Conservation (phyloP, 2,113 vertebrate genomes). For the Tragelaphus scriptus region DNA sequence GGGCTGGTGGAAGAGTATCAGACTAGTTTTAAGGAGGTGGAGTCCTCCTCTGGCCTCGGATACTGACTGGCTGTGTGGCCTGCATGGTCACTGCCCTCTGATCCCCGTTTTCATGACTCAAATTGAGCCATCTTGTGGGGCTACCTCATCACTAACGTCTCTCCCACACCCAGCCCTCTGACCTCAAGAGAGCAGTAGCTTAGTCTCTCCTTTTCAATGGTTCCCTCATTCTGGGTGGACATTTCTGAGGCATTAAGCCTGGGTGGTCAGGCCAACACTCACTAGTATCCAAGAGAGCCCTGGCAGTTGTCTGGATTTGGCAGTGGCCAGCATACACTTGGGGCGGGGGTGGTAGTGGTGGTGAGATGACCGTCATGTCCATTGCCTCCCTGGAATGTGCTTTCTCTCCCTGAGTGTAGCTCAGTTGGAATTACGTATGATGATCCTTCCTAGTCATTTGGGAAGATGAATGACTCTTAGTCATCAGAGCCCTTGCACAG, state of each 20-base stretch:
- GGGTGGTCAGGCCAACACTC: rapidly evolving
- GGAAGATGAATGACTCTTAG: not conserved
- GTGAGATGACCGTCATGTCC: rapidly evolving
- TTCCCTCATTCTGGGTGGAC: not conserved
- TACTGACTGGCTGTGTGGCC: not conserved
- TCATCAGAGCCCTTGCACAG: not conserved
- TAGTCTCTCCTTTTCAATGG: not conserved
- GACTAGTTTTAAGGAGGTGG: rapidly evolving
- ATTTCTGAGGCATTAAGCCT: not conserved
- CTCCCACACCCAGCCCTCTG: not conserved
- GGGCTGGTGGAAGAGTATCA: not conserved
- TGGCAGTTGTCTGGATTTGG: not conserved
- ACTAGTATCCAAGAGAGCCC: not conserved
- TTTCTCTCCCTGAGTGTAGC: not conserved
- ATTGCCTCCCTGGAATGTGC: not conserved
- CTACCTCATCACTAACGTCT: not conserved
- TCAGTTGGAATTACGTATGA: not conserved
- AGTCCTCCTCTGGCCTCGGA: not conserved
- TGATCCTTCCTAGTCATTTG: not conserved
- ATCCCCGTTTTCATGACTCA: not conserved
- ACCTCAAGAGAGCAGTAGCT: not conserved
- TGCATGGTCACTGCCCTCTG: not conserved
- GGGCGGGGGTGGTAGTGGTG: not conserved
- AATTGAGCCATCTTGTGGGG: not conserved
- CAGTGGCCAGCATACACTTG: not conserved